A percentile compares a stretch with the other conserved stretches of the same genome.
phyloP scores from a whole-genome alignment of 1,140 invertebrate species.

The Octopus sinensis region DNA sequence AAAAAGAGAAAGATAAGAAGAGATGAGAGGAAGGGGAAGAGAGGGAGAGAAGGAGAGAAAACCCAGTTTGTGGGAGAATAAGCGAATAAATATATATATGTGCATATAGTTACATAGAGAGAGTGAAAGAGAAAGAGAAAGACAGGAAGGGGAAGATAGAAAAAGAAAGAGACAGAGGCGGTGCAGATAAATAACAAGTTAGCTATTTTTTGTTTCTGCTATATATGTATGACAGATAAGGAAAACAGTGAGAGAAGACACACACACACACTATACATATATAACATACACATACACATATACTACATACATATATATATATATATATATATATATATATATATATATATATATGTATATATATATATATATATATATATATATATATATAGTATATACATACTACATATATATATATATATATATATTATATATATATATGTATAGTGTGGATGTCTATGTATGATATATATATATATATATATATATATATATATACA shows the following conservation, averaged over 20 bases:
- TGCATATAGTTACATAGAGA: not conserved
- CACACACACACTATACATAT: too few species aligned
- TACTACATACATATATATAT: not conserved
- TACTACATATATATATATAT: too few species aligned
- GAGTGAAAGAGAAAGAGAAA: not conserved
- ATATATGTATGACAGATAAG: not conserved
- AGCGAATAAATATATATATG: not conserved
- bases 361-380: too few species aligned
- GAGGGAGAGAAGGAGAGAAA: not conserved
- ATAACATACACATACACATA: not conserved
- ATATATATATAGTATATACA: too few species aligned
- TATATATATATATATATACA: too few species aligned
- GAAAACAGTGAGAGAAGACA: not conserved
- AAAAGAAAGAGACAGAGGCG: not conserved
- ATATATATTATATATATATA: fast-evolving
- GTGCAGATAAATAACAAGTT: too few species aligned
- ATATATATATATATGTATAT: too few species aligned
- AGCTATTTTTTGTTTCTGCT: not conserved
- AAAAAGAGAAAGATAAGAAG: not conserved
- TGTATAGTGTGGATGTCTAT: too few species aligned
- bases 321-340: not conserved
- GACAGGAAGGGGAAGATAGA: not conserved
- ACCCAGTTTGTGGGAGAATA: not conserved
- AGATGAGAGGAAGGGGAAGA: not conserved
- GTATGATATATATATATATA: too few species aligned